Conservation (phyloP, 2,888 invertebrate species). For the Chloroclysta siterata region DNA sequence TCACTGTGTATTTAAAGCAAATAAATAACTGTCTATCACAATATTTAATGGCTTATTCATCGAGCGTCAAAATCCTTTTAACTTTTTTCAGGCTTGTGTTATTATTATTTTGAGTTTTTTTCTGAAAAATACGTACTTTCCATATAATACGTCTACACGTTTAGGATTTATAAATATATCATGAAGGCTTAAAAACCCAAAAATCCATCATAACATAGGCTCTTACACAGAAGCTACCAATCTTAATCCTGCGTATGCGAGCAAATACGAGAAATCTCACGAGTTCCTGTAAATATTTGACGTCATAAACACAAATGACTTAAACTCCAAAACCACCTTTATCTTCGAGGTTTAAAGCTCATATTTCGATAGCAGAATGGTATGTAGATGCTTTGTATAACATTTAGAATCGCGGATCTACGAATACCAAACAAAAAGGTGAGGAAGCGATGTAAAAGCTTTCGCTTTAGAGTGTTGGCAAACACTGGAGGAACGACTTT, state of each 20-base stretch:
- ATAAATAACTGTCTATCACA: too few relatives aligned
- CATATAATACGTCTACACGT: too few relatives aligned
- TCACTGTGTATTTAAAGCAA: too few relatives aligned
- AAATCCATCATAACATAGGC: too few relatives aligned
- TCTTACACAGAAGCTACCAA: slow-evolving; percentile 15
- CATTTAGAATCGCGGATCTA: slow-evolving; percentile 52
- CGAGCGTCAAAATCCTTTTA: too few relatives aligned
- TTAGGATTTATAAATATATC: too few relatives aligned
- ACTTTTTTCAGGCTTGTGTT: too few relatives aligned
- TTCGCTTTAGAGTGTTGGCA: slow-evolving; percentile 65
- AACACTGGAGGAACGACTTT: slow-evolving; percentile 64
- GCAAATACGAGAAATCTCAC: slow-evolving; percentile 39
- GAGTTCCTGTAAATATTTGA: slow-evolving; percentile 41
- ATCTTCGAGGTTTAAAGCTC: neutral
- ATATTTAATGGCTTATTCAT: too few relatives aligned
- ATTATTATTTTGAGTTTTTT: too few relatives aligned
- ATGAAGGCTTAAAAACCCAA: too few relatives aligned
- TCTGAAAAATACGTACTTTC: too few relatives aligned
- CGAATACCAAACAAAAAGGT: slow-evolving; percentile 66
- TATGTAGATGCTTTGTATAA: slow-evolving; percentile 43
- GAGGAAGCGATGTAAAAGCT: slow-evolving; percentile 66
- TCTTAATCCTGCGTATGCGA: slow-evolving; percentile 24
- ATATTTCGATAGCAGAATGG: neutral
- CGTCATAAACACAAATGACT: slow-evolving; percentile 21
- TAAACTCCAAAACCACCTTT: slow-evolving; percentile 10